A percentile compares a stretch with the other conserved stretches of the same genome.
Evolutionary conservation across 2,113 vertebrate genomes (phyloP).

Genomic region (Lipophrys pholis): DNA sequence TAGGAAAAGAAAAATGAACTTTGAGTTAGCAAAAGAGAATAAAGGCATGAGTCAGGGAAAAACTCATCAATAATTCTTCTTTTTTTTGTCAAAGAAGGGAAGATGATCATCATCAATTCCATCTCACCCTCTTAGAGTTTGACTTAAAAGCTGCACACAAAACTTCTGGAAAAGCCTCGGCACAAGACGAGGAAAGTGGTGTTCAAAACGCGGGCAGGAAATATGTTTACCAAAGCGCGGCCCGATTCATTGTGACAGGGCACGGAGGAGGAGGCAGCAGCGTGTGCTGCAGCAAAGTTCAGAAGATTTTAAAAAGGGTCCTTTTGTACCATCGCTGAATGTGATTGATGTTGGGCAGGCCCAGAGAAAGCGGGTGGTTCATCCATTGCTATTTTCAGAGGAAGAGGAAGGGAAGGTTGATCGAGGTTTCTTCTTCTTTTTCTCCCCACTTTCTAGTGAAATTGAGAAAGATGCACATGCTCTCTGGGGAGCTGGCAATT

Average conservation of each 20-base stretch:
- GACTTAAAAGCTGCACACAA: neutral
- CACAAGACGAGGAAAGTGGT: constrained; percentile 22
- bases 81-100: neutral
- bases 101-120: constrained; percentile 1
- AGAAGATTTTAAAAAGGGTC: constrained; percentile 62
- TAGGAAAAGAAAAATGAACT: constrained; percentile 1
- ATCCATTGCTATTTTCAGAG: constrained; percentile 37
- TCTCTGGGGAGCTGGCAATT: constrained; percentile 28
- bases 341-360: constrained; percentile 66
- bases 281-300: constrained; percentile 63
- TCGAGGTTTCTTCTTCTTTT: constrained; percentile 25
- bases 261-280: constrained; percentile 52
- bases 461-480: constrained; percentile 24
- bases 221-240: constrained; percentile 63
- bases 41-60: constrained; percentile 25
- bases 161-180: neutral
- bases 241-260: constrained; percentile 58
- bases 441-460: constrained; percentile 35
- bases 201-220: constrained; percentile 48
- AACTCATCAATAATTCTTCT: constrained; percentile 20
- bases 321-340: constrained; percentile 58
- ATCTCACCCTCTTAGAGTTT: neutral
- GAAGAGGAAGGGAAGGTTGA: constrained; percentile 16
- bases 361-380: constrained; percentile 30
- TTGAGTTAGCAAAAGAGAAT: constrained; percentile 22